Evolutionary conservation across 2,797 vertebrate species (phyloP).

Genomic region (Micropoecilia bifurca): DNA sequence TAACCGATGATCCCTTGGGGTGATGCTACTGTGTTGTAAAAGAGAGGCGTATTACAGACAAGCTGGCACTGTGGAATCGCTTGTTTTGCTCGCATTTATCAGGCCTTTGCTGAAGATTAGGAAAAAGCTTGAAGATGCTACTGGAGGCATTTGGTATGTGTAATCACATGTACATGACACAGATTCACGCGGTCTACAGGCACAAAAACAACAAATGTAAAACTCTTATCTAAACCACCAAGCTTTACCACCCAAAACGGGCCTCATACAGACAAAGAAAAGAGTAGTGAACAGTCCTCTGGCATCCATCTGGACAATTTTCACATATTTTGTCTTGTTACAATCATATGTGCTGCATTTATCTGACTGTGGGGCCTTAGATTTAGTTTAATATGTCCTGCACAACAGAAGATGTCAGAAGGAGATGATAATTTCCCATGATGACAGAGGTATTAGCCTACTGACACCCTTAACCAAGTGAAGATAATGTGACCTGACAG

Average conservation of each 20-base stretch:
- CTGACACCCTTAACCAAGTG: slow-evolving; percentile 26
- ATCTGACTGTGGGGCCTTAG: slow-evolving; percentile 14
- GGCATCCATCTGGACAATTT: background rate
- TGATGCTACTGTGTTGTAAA: slow-evolving; percentile 40
- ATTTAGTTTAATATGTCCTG: slow-evolving; percentile 13
- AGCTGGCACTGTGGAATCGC: slow-evolving; percentile 71
- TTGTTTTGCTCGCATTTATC: slow-evolving; percentile 62
- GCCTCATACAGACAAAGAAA: slow-evolving; percentile 35
- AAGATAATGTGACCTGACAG: slow-evolving; percentile 47
- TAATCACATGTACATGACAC: slow-evolving; percentile 26
- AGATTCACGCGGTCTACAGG: slow-evolving; percentile 40
- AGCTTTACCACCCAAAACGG: slow-evolving; percentile 47
- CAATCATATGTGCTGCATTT: slow-evolving; percentile 28
- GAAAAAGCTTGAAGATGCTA: slow-evolving; percentile 48
- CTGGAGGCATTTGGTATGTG: slow-evolving; percentile 49
- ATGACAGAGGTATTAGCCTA: slow-evolving; percentile 42
- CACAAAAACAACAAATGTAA: slow-evolving; percentile 43
- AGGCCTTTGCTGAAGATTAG: slow-evolving; percentile 68
- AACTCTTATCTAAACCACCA: slow-evolving; percentile 49
- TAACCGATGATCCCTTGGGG: slow-evolving; percentile 48
- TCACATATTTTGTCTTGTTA: slow-evolving; percentile 32
- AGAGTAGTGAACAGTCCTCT: slow-evolving; percentile 12
- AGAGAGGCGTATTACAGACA: slow-evolving; percentile 65
- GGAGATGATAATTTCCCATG: slow-evolving; percentile 48
- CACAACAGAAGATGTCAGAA: slow-evolving; percentile 31